Evolutionary conservation across 2,888 invertebrate species (phyloP).

Genomic region (Dendrolimus houi): DNA sequence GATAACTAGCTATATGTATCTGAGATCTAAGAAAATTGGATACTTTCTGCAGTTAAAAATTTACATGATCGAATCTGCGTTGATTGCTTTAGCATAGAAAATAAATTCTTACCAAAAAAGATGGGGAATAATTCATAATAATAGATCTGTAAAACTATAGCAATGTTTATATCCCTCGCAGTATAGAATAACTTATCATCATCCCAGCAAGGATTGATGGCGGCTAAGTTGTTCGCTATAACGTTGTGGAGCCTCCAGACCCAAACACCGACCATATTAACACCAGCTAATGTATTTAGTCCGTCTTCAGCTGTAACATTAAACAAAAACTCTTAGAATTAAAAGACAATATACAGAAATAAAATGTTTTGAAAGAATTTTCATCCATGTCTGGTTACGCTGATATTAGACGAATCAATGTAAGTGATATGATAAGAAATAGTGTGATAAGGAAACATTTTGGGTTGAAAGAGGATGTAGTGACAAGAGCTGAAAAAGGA

Average conservation of each 20-base stretch:
- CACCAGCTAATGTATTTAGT: constrained; percentile 24
- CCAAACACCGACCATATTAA: constrained; percentile 34
- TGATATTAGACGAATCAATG: no score
- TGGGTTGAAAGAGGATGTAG: no score
- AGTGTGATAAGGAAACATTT: no score
- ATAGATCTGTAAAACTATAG: constrained; percentile 26
- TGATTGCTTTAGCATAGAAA: not conserved
- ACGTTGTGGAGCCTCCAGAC: constrained; percentile 39
- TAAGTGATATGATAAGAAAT: no score
- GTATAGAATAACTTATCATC: constrained; percentile 34
- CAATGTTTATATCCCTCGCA: constrained; percentile 41
- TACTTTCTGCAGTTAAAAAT: no score
- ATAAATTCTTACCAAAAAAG: constrained; percentile 29
- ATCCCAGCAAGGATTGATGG: constrained; percentile 38
- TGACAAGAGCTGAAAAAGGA: no score
- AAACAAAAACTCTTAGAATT: not conserved
- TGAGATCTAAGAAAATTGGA: no score
- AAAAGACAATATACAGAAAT: not conserved
- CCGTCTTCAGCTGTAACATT: constrained; percentile 28
- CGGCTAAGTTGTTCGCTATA: constrained; percentile 25
- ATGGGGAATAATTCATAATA: constrained; percentile 35
- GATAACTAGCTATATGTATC: no score
- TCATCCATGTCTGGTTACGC: no score
- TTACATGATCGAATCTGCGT: no score
- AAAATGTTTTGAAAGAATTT: not conserved